Evolutionary conservation across 2,888 invertebrate species (phyloP).

Genomic region (Penaeus monodon): DNA sequence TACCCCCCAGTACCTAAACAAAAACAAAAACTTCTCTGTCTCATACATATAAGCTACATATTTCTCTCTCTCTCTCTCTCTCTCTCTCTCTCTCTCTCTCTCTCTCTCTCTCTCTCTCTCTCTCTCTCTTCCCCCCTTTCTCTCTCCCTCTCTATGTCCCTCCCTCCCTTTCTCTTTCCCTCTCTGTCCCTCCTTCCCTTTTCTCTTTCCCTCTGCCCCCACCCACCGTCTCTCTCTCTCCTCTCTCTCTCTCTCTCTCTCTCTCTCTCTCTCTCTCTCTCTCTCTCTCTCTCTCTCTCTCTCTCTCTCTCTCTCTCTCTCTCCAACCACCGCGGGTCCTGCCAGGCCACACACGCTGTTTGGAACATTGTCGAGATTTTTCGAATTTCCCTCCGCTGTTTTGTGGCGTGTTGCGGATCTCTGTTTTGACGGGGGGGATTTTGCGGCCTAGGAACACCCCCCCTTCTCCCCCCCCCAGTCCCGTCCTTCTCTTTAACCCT

Average conservation of each 20-base stretch:
- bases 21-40: no score
- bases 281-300: not conserved
- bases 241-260: not conserved
- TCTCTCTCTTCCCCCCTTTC: conserved; percentile 18
- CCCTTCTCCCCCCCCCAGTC: no score
- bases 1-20: no score
- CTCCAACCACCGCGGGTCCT: not conserved
- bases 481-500: no score
- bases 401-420: no score
- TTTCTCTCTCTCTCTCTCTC: conserved; percentile 7
- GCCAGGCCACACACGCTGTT: not conserved
- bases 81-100: conserved; percentile 18
- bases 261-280: not conserved
- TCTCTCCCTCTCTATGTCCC: not conserved
- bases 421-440: no score
- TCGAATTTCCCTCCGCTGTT: no score
- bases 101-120: conserved; percentile 16
- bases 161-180: not conserved
- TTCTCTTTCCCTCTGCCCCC: fast-evolving
- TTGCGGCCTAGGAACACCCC: no score
- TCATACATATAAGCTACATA: no score
- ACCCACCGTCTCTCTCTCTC: not conserved
- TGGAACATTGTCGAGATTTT: not conserved
- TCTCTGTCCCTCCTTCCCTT: not conserved
- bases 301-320: conserved; percentile 9